Percentiles rank a stretch among this genome's conserved stretches.
These are phyloP conservation scores for Plecotus auritus DNA, from an alignment of 2,113 vertebrate species.

Conservation along the genomic window DNA sequence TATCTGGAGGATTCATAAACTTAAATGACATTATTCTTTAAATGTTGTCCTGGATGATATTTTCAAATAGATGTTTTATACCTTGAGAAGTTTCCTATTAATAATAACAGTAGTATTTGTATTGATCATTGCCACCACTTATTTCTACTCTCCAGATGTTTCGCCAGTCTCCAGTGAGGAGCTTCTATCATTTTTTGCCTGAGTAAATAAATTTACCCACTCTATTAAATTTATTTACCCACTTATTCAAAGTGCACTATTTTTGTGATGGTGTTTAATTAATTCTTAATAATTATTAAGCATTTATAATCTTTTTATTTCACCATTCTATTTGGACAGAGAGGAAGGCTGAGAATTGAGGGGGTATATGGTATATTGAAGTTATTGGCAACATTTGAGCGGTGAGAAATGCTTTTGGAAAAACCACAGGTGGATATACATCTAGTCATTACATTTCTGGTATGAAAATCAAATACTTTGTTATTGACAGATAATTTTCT, in stretches of 20 bases:
- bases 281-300: not conserved
- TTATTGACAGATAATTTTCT: conserved; percentile 41
- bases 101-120: not conserved
- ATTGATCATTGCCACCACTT: not conserved
- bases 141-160: not conserved
- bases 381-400: not conserved
- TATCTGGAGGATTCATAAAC: not conserved
- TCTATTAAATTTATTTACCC: not conserved
- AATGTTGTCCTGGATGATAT: conserved; percentile 5
- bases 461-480: conserved; percentile 43
- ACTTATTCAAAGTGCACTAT: conserved; percentile 24
- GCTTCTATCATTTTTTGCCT: not conserved
- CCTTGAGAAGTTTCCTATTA: conserved; percentile 3
- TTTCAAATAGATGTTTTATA: conserved; percentile 16
- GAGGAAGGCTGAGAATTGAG: not conserved
- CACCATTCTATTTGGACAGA: not conserved
- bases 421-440: not conserved
- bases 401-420: not conserved
- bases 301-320: not conserved
- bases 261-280: not conserved
- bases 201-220: not conserved
- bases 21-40: conserved; percentile 35
- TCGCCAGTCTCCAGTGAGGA: not conserved
- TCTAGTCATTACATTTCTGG: conserved; percentile 10
- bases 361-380: not conserved